Conservation (phyloP, 2,797 vertebrate genomes). For the Neomorphus geoffroyi region DNA sequence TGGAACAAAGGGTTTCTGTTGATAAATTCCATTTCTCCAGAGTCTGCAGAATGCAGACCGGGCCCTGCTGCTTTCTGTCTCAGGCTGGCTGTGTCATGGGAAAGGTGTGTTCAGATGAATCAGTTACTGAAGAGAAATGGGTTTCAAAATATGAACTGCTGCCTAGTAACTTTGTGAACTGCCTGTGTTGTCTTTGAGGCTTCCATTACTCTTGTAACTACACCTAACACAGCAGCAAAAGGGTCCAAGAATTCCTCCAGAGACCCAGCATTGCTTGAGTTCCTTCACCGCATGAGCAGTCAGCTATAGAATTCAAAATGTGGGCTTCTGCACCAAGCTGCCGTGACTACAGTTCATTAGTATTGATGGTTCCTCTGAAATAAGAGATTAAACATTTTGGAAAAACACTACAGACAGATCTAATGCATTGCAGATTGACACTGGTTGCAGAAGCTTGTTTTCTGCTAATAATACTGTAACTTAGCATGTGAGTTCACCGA, state of each 20-base stretch:
- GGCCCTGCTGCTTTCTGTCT: background rate
- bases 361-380: background rate
- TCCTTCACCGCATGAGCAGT: background rate
- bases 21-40: background rate
- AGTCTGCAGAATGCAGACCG: background rate
- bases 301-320: background rate
- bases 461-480: background rate
- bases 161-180: background rate
- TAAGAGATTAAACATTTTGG: background rate
- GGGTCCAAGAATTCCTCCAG: background rate
- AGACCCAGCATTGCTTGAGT: background rate
- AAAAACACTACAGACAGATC: background rate
- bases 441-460: background rate
- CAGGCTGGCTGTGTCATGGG: background rate
- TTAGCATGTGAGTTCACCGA: background rate
- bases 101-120: background rate
- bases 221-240: background rate
- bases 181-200: background rate
- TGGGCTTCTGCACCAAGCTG: background rate
- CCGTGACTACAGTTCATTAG: background rate
- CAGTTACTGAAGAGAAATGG: background rate
- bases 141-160: background rate
- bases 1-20: background rate
- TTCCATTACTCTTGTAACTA: background rate
- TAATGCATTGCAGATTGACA: background rate